phyloP scores from a whole-genome alignment of 1,140 invertebrate genomes.

The Daktulosphaira vitifoliae region DNA sequence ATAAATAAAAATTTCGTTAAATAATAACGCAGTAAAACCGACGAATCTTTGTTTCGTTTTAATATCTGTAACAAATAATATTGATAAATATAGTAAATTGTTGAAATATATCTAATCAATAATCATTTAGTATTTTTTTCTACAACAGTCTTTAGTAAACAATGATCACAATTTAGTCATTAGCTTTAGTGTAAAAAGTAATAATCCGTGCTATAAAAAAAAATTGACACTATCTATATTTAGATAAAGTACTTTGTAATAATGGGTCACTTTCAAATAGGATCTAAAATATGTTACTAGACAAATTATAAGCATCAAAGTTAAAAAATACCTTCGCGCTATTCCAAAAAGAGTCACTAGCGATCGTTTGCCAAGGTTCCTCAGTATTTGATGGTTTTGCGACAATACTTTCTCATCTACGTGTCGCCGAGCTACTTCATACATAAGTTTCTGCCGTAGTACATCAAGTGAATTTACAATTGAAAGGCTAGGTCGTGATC shows the following conservation, averaged over 20 bases:
- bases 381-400: slow-evolving; percentile 18
- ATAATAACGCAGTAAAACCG: slow-evolving; percentile 21
- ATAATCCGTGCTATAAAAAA: too few species aligned
- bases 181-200: too few species aligned
- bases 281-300: too few species aligned
- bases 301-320: too few species aligned
- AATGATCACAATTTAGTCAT: too few species aligned
- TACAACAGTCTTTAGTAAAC: too few species aligned
- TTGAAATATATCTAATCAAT: too few species aligned
- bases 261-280: too few species aligned
- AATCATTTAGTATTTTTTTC: too few species aligned
- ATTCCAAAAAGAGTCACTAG: not conserved
- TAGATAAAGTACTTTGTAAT: too few species aligned
- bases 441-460: slow-evolving; percentile 23
- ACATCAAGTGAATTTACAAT: slow-evolving; percentile 24
- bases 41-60: slow-evolving; percentile 6
- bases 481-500: slow-evolving; percentile 13
- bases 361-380: slow-evolving; percentile 23
- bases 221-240: too few species aligned
- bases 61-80: slow-evolving; percentile 11
- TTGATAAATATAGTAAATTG: too few species aligned
- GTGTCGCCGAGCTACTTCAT: slow-evolving; percentile 22
- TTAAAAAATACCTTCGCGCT: slow-evolving; percentile 11
- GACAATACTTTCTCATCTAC: slow-evolving; percentile 19
- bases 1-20: slow-evolving; percentile 23